Evolutionary conservation across 1,140 invertebrate species (phyloP), one percentile per base, ranked within the genome.

Genomic region (Zaprionus ornatus): DNA sequence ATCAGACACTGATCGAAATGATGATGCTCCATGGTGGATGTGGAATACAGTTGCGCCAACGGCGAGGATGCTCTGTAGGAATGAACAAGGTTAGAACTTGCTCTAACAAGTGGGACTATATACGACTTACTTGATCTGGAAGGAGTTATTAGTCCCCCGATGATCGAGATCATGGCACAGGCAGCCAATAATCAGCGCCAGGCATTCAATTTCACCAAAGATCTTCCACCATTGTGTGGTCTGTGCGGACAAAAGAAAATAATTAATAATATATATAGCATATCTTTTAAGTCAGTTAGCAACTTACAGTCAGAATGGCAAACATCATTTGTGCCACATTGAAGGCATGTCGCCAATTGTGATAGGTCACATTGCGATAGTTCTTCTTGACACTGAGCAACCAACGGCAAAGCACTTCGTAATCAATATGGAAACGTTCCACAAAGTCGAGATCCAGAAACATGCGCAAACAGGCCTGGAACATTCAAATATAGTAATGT

Each of bases 281-380:
- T 25, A 5, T 40, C 29, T 17, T 6, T 19, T 12, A 19, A 60
- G 4, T 15, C 17, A 2, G 0, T 42, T 12, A 9, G 9, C 2
- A 10, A 94, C 95, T 95, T 91, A 98, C 97, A 60, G 96, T 98
- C 52, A 98, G 93, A 91, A 99, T 98, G 45, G 97, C 95, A 93
- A 98, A 99, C 98, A 99, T 99, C 95, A 98, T 98, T 93, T 99
- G 98, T 4, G 97, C 97, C 40, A 99, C 98, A 92, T 99, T 99
- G 93, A 99, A 98, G 37, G 98, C 98, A 92, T 98, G 98, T 90
- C 98, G 95, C 98, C 98, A 99, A 93, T 99, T 99, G 93, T 99
- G 98, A 91, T 99, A 99, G 10, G 97, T 98, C 15, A 99, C 98
- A 91, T 98, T 97, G 57, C 98, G 95, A 93, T 99, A 99, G 93